These are phyloP conservation scores for Hemibagrus guttatus DNA, from an alignment of 2,797 vertebrate species.

Conservation along the genomic window DNA sequence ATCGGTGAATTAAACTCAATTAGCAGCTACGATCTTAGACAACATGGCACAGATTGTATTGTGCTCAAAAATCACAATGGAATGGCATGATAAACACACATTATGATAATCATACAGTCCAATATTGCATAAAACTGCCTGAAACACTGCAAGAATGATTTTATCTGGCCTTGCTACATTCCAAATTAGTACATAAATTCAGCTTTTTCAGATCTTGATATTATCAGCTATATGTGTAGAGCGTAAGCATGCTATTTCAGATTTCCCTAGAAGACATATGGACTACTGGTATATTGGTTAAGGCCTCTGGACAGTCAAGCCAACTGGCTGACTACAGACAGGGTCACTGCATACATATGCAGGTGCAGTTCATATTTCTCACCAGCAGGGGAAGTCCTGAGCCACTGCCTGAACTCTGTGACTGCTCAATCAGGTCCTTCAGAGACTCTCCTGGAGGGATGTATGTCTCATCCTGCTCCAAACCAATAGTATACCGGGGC, in stretches of 20 bases:
- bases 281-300: background rate
- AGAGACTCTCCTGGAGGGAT: slow-evolving; percentile 87
- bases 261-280: background rate
- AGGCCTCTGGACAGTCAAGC: background rate
- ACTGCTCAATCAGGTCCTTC: slow-evolving; percentile 92
- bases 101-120: background rate
- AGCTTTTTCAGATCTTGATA: background rate
- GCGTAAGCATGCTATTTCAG: background rate
- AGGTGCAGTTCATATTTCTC: slow-evolving; percentile 45
- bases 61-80: background rate
- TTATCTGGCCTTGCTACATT: background rate
- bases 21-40: slow-evolving; percentile 15
- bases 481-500: slow-evolving; percentile 86
- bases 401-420: slow-evolving; percentile 94
- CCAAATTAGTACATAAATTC: background rate
- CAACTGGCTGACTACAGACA: background rate
- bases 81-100: background rate
- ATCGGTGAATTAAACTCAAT: slow-evolving; percentile 29
- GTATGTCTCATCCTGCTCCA: slow-evolving; percentile 90
- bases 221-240: background rate
- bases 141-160: background rate
- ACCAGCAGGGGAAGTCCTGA: slow-evolving; percentile 99
- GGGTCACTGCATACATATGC: background rate
- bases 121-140: background rate
- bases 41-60: background rate